phyloP scores from a whole-genome alignment of 2,797 vertebrate genomes.

The Champsocephalus esox region DNA sequence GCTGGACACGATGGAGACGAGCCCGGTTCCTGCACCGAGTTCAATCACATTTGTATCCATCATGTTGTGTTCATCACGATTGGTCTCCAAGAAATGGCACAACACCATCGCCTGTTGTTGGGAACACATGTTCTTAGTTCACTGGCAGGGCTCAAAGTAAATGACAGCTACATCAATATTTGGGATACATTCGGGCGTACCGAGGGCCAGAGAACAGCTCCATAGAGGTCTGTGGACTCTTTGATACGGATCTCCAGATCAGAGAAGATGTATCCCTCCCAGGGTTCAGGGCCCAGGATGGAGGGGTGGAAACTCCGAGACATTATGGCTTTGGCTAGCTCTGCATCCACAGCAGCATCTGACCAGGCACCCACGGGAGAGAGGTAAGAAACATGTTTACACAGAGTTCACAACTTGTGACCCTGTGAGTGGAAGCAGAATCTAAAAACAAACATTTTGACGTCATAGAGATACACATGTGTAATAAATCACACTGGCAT shows the following conservation, averaged over 20 bases:
- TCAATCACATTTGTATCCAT: constrained; percentile 94
- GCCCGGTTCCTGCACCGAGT: constrained; percentile 95
- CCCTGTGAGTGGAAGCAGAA: neutral
- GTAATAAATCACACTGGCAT: neutral
- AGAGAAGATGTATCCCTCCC: constrained; percentile 92
- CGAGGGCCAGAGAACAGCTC: constrained; percentile 96
- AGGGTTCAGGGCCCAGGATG: constrained; percentile 79
- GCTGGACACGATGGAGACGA: constrained; percentile 93
- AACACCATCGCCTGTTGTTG: constrained; percentile 91
- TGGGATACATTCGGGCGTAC: constrained; percentile 73
- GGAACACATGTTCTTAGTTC: neutral
- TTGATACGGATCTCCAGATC: constrained; percentile 91
- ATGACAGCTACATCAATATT: neutral
- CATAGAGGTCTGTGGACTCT: constrained; percentile 92
- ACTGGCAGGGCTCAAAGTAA: neutral
- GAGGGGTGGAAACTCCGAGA: constrained; percentile 86
- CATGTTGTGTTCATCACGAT: constrained; percentile 87
- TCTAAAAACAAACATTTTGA: neutral
- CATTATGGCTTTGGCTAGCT: constrained; percentile 89
- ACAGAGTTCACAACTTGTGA: neutral
- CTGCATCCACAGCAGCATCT: constrained; percentile 76
- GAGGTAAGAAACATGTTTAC: neutral
- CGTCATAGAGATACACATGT: neutral
- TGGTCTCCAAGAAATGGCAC: constrained; percentile 93
- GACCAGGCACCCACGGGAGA: constrained; percentile 36